These are phyloP conservation scores for Megalops atlanticus DNA, from an alignment of 2,113 vertebrate genomes.

Conservation along the genomic window DNA sequence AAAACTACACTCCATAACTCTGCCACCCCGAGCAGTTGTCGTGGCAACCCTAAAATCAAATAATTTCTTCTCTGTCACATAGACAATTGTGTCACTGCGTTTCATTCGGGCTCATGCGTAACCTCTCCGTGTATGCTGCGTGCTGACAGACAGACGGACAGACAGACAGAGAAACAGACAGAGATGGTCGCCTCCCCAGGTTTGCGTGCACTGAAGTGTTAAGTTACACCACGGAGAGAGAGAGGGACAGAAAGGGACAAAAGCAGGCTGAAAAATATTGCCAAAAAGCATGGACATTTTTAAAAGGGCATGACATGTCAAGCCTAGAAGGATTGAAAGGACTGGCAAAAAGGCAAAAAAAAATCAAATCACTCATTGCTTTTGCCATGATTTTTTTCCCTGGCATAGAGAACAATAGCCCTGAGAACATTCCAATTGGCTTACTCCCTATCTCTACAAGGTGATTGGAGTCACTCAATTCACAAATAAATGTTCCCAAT, in stretches of 20 bases:
- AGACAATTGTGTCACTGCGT: no score
- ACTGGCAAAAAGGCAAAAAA: background rate
- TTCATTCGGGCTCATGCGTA: background rate
- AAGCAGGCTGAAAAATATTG: background rate
- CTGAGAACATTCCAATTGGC: background rate
- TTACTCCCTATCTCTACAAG: background rate
- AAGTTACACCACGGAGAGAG: no score
- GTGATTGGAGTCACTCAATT: background rate
- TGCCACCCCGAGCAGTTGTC: background rate
- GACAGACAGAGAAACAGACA: no score
- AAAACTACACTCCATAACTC: no score
- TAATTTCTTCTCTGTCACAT: background rate
- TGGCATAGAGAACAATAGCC: background rate
- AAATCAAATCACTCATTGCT: background rate
- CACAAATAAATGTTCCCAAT: background rate
- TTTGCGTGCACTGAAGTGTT: no score
- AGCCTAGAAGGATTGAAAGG: background rate
- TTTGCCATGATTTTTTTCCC: background rate
- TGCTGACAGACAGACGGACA: no score
- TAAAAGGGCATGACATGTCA: slow-evolving; percentile 18
- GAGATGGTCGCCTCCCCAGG: no score
- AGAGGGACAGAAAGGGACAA: no score
- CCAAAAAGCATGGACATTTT: slow-evolving; percentile 1
- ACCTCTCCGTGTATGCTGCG: no score
- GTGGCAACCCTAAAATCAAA: background rate